Evolutionary conservation across 2,888 invertebrate species (phyloP).

Genomic region (Hylaea fasciaria): DNA sequence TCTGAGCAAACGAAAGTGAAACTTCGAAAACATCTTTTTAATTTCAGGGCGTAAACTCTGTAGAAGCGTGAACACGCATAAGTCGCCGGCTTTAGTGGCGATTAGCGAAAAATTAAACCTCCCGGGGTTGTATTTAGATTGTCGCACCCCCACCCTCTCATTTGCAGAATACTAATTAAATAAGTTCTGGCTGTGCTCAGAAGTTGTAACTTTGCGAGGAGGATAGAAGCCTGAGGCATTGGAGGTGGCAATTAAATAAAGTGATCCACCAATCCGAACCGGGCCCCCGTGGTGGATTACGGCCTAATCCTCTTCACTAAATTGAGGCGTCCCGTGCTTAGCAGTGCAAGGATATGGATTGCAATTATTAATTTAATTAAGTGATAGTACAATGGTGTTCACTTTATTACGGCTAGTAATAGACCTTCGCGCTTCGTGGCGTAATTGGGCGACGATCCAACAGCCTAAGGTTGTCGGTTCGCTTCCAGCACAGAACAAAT

Average conservation of each 20-base stretch:
- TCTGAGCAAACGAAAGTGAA: constrained; percentile 20
- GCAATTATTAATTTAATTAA: no score
- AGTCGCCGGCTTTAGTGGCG: constrained; percentile 45
- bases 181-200: constrained; percentile 45
- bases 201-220: constrained; percentile 39
- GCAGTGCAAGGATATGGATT: no score
- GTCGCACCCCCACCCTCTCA: constrained; percentile 45
- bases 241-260: constrained; percentile 27
- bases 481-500: no score
- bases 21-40: constrained; percentile 35
- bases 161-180: constrained; percentile 51
- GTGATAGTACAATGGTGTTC: no score
- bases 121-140: constrained; percentile 46
- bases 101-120: constrained; percentile 47
- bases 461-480: no score
- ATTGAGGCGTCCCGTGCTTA: no score
- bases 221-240: constrained; percentile 2
- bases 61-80: constrained; percentile 44
- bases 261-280: no score
- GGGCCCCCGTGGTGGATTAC: no score
- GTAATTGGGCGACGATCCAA: no score
- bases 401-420: no score
- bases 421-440: no score
- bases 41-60: constrained; percentile 30
- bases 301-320: no score